A percentile compares a stretch with the other conserved stretches of the same genome.
These are phyloP conservation scores for Tenthredo notha DNA, from an alignment of 2,888 invertebrate species.

Conservation along the genomic window DNA sequence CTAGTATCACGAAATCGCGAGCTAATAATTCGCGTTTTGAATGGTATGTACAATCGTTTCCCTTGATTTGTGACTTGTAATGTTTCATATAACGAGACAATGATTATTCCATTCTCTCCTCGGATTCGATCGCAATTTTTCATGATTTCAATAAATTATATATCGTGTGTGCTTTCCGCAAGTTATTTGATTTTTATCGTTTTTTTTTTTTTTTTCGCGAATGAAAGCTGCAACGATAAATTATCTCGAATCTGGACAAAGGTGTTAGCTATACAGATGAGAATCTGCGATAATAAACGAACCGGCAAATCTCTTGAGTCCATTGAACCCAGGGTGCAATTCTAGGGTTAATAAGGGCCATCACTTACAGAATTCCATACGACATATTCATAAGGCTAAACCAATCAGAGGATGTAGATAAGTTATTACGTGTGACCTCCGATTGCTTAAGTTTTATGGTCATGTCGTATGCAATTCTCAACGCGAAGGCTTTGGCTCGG, in stretches of 20 bases:
- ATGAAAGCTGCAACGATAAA: background rate
- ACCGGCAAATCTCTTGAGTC: background rate
- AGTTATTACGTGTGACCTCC: background rate
- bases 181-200: background rate
- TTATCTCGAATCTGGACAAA: background rate
- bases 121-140: background rate
- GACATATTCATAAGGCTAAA: conserved; percentile 4
- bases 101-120: background rate
- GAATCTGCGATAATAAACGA: background rate
- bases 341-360: background rate
- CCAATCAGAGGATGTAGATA: conserved; percentile 10
- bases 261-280: background rate
- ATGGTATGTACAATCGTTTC: background rate
- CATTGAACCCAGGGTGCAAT: background rate
- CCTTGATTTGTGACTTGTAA: background rate
- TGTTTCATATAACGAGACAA: background rate
- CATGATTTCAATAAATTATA: background rate
- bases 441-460: background rate
- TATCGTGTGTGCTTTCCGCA: background rate
- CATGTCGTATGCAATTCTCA: conserved; percentile 17
- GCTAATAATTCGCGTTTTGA: background rate
- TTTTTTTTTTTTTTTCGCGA: background rate
- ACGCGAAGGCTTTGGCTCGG: background rate
- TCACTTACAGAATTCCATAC: background rate
- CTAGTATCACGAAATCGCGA: background rate